Percentiles rank a stretch among this genome's conserved stretches.
Conservation (phyloP, 2,888 invertebrate genomes). For the Tridacna crocea region DNA sequence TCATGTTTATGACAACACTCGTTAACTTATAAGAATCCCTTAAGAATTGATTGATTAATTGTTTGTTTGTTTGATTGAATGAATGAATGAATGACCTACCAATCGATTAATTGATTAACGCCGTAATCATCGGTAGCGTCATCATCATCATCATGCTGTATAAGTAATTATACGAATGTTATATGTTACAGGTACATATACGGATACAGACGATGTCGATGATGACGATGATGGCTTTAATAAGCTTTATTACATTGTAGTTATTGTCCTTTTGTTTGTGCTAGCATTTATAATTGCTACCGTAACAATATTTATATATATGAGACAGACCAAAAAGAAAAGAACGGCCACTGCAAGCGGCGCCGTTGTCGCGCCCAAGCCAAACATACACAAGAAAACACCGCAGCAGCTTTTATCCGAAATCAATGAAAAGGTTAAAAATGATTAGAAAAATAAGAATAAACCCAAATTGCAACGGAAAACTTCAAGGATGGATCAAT, state of each 20-base stretch:
- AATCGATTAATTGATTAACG: too few relatives aligned
- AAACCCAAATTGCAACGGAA: conserved; percentile 12
- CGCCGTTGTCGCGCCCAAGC: neutral
- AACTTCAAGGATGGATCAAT: neutral
- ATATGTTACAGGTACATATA: conserved; percentile 1
- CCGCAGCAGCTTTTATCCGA: conserved; percentile 19
- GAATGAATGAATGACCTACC: too few relatives aligned
- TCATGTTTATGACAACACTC: too few relatives aligned
- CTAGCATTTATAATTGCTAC: neutral
- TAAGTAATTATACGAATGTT: too few relatives aligned
- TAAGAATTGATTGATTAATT: too few relatives aligned
- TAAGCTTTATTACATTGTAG: neutral
- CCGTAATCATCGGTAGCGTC: too few relatives aligned
- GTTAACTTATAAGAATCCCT: too few relatives aligned
- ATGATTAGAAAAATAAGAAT: conserved; percentile 6
- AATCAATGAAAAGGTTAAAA: neutral
- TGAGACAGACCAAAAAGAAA: neutral
- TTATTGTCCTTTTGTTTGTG: neutral
- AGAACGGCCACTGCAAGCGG: conserved; percentile 7
- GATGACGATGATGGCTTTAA: neutral
- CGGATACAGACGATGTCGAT: neutral
- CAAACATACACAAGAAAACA: neutral
- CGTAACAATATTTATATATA: neutral
- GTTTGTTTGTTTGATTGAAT: too few relatives aligned
- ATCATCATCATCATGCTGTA: too few relatives aligned